Percentiles rank a stretch among this genome's conserved stretches.
Evolutionary conservation across 2,113 vertebrate species (phyloP).

Genomic region (Mionectes macconnelli): DNA sequence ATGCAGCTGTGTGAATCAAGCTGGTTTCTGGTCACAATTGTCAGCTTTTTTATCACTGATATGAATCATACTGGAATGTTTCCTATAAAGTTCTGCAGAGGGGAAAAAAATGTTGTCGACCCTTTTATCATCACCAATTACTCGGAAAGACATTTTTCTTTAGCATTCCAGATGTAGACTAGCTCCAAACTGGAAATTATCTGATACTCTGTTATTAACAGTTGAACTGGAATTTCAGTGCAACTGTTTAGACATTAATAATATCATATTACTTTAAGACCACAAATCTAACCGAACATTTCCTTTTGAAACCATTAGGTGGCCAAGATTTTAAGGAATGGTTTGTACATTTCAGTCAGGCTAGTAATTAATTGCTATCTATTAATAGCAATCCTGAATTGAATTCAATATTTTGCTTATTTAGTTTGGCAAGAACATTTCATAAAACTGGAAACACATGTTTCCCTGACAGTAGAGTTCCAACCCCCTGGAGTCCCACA

Average conservation of each 20-base stretch:
- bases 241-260: not conserved
- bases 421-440: not conserved
- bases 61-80: not conserved
- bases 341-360: not conserved
- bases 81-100: not conserved
- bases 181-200: not conserved
- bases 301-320: not conserved
- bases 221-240: not conserved
- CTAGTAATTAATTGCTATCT: not conserved
- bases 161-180: not conserved
- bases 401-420: not conserved
- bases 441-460: not conserved
- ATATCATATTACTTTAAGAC: not conserved
- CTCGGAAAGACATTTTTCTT: not conserved
- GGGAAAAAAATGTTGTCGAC: not conserved
- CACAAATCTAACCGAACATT: not conserved
- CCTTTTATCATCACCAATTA: not conserved
- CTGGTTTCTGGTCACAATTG: not conserved
- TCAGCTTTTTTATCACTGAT: not conserved
- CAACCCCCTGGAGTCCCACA: not conserved
- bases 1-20: not conserved
- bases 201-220: not conserved
- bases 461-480: not conserved
- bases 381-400: not conserved
- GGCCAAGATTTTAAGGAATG: not conserved